Percentiles rank a stretch among this genome's conserved stretches.
Conservation (phyloP, 2,888 invertebrate species). For the Pollenia angustigena region DNA sequence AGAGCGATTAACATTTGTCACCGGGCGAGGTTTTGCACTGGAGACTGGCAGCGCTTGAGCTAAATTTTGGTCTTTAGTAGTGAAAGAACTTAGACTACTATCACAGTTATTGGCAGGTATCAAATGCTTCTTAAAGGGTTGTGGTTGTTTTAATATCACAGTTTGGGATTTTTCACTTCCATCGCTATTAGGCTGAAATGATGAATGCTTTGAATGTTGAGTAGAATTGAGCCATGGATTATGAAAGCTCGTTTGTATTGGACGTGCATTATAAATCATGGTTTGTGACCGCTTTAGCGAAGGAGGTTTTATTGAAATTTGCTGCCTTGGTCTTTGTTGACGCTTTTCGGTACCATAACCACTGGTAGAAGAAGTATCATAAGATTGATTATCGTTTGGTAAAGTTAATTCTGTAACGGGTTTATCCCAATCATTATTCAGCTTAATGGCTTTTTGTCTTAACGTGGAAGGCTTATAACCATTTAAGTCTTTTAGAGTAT, state of each 20-base stretch:
- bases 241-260: slow-evolving; percentile 52
- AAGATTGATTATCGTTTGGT: slow-evolving; percentile 67
- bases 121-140: slow-evolving; percentile 68
- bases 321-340: slow-evolving; percentile 81
- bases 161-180: slow-evolving; percentile 72
- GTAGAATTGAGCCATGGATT: slow-evolving; percentile 46
- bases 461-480: slow-evolving; percentile 87
- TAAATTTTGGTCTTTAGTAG: slow-evolving; percentile 38
- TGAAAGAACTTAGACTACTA: slow-evolving; percentile 74
- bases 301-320: slow-evolving; percentile 79
- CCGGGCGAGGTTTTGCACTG: slow-evolving; percentile 76
- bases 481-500: slow-evolving; percentile 87
- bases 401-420: slow-evolving; percentile 74
- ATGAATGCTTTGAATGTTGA: slow-evolving; percentile 60
- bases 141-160: slow-evolving; percentile 80
- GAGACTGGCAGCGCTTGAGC: slow-evolving; percentile 66
- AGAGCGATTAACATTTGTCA: slow-evolving; percentile 78
- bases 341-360: slow-evolving; percentile 69
- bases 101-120: slow-evolving; percentile 79
- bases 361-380: neutral
- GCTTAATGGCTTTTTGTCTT: slow-evolving; percentile 85
- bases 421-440: slow-evolving; percentile 87
- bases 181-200: slow-evolving; percentile 65
- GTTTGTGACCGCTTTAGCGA: slow-evolving; percentile 83
- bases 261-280: slow-evolving; percentile 78